phyloP scores from a whole-genome alignment of 1,140 invertebrate genomes.

The Rhopalosiphum maidis region DNA sequence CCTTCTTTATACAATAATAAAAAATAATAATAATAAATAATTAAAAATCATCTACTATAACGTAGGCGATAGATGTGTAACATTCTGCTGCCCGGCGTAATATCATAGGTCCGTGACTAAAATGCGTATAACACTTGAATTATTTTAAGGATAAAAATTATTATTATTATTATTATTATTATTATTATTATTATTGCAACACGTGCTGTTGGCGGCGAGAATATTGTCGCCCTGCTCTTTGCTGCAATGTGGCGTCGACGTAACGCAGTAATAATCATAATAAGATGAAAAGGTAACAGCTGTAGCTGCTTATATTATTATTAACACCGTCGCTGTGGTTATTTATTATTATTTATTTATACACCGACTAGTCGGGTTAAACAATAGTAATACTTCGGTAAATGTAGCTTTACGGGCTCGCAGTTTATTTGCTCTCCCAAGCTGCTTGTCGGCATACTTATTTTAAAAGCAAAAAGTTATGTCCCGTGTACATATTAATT shows the following conservation, averaged over 20 bases:
- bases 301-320: conserved; percentile 44
- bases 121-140: background rate
- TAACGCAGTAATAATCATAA: conserved; percentile 33
- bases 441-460: background rate
- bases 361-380: background rate
- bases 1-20: conserved; percentile 18
- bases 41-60: conserved; percentile 31
- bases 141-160: conserved; percentile 24
- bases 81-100: background rate
- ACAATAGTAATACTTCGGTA: background rate
- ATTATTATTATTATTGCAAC: conserved; percentile 21
- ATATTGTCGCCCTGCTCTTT: conserved; percentile 17
- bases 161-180: conserved; percentile 37
- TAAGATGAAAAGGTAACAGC: conserved; percentile 46
- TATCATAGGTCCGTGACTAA: conserved; percentile 23
- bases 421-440: background rate
- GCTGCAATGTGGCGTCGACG: conserved; percentile 22
- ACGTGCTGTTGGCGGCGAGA: conserved; percentile 14
- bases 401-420: background rate
- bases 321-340: conserved; percentile 25
- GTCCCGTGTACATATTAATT: background rate
- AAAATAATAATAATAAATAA: conserved; percentile 49
- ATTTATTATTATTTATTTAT: conserved; percentile 49
- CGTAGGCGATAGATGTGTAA: background rate
- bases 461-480: background rate